phyloP scores from a whole-genome alignment of 2,888 invertebrate genomes.

The Glomeris marginata region DNA sequence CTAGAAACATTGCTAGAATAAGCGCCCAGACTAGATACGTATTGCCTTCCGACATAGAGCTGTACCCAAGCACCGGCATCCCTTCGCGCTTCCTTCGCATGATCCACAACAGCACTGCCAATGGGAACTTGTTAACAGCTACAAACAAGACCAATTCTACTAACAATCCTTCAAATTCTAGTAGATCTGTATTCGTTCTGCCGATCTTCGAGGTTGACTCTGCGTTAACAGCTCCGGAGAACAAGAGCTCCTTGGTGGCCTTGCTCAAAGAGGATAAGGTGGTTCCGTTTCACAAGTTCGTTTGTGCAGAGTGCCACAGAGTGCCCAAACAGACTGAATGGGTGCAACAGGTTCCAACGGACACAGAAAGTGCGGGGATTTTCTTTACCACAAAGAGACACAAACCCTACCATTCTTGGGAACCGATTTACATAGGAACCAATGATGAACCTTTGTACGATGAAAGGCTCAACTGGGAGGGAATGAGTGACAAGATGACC shows the following conservation, averaged over 20 bases:
- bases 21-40: slow-evolving; percentile 66
- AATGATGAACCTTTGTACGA: slow-evolving; percentile 71
- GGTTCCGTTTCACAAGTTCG: slow-evolving; percentile 49
- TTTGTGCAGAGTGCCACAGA: slow-evolving; percentile 55
- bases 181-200: slow-evolving; percentile 35
- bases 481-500: slow-evolving; percentile 89
- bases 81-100: slow-evolving; percentile 68
- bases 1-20: slow-evolving; percentile 73
- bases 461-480: slow-evolving; percentile 85
- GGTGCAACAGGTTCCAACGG: slow-evolving; percentile 39
- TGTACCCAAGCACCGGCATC: slow-evolving; percentile 72
- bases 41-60: slow-evolving; percentile 74
- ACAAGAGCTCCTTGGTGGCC: slow-evolving; percentile 40
- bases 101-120: slow-evolving; percentile 39
- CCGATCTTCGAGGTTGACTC: slow-evolving; percentile 32
- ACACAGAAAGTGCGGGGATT: slow-evolving; percentile 14
- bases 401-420: slow-evolving; percentile 70
- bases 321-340: slow-evolving; percentile 57
- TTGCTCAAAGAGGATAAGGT: slow-evolving; percentile 42
- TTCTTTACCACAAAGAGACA: slow-evolving; percentile 41
- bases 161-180: slow-evolving; percentile 44
- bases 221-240: slow-evolving; percentile 38
- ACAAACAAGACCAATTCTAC: slow-evolving; percentile 34
- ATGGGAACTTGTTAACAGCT: neutral
- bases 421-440: slow-evolving; percentile 85